phyloP scores from a whole-genome alignment of 2,113 vertebrate genomes.

The Podilymbus podiceps region DNA sequence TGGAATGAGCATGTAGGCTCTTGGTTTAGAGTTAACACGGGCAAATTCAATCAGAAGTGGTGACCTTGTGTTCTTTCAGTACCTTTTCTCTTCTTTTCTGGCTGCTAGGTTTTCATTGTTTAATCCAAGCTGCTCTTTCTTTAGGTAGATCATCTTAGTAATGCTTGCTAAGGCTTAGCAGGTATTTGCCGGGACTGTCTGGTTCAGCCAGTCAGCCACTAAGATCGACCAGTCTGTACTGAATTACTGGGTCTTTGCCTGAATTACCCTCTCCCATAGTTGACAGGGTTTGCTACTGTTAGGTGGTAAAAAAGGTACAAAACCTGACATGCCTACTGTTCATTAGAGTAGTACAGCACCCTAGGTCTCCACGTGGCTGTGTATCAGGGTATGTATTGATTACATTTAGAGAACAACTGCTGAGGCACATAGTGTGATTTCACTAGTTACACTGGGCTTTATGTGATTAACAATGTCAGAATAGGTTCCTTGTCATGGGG shows the following conservation, averaged over 20 bases:
- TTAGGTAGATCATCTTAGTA: background rate
- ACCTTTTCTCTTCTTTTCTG: background rate
- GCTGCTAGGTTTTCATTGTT: background rate
- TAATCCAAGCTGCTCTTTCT: background rate
- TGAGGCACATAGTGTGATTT: background rate
- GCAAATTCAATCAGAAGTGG: background rate
- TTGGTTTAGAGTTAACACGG: background rate
- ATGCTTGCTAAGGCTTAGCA: background rate
- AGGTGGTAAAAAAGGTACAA: background rate
- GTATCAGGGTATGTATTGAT: background rate
- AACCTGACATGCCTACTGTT: background rate
- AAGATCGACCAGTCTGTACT: background rate
- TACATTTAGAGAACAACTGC: background rate
- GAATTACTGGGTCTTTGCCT: background rate
- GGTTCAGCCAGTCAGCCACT: background rate
- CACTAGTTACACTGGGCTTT: background rate
- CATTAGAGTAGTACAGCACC: background rate
- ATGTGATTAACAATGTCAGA: background rate
- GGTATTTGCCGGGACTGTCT: background rate
- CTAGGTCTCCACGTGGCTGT: accelerated
- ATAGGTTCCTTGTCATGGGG: background rate
- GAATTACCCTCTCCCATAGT: background rate
- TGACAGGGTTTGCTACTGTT: background rate
- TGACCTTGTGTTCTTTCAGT: background rate
- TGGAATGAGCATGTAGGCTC: background rate